Conservation (phyloP, 1,140 invertebrate species). For the Archivesica marissinica region DNA sequence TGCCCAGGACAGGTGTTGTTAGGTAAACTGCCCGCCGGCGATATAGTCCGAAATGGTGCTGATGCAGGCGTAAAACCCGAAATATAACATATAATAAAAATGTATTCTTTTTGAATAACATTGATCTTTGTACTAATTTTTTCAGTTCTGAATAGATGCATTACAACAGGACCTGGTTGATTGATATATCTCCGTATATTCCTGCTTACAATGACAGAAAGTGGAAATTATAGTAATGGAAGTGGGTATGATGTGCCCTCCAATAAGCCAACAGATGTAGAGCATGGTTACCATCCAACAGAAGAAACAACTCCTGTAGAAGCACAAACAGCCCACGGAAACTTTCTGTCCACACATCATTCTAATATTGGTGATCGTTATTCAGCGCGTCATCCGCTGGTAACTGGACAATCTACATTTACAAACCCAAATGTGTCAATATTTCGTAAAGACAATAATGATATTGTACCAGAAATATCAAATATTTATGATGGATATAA, state of each 20-base stretch:
- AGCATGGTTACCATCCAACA: neutral
- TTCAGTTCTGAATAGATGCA: too few relatives aligned
- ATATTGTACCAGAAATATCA: slow-evolving; percentile 35
- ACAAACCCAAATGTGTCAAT: neutral
- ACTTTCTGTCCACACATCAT: neutral
- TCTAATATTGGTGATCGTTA: slow-evolving; percentile 16
- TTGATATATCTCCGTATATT: too few relatives aligned
- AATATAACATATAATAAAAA: too few relatives aligned
- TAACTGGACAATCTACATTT: neutral
- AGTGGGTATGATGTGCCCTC: slow-evolving; percentile 1
- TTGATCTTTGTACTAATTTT: too few relatives aligned
- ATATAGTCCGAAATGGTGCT: too few relatives aligned
- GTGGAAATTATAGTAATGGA: neutral
- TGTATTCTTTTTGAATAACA: too few relatives aligned
- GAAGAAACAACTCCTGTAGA: neutral
- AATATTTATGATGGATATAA: slow-evolving; percentile 39
- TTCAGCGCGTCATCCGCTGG: neutral
- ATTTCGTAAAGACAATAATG: slow-evolving; percentile 2
- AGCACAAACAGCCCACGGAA: neutral
- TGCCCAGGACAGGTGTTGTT: too few relatives aligned
- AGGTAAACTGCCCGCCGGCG: too few relatives aligned
- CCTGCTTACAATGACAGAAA: neutral
- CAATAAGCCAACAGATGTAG: neutral
- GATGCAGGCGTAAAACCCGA: too few relatives aligned
- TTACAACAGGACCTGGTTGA: too few relatives aligned